phyloP scores from a whole-genome alignment of 1,140 invertebrate species.

The Cecropterus lyciades region DNA sequence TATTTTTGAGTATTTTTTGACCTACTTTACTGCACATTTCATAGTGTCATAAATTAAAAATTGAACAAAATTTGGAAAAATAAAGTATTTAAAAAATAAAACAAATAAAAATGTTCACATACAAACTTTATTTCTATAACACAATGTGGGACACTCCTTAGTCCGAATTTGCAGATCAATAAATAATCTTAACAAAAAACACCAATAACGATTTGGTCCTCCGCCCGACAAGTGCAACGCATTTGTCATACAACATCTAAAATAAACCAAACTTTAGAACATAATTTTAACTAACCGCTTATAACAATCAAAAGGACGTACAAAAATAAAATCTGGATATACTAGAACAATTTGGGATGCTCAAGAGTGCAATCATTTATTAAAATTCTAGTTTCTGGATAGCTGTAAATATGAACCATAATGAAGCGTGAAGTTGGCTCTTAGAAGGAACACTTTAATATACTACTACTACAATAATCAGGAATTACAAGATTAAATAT shows the following conservation, averaged over 20 bases:
- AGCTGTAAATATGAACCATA: too few species aligned
- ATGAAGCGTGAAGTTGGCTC: too few species aligned
- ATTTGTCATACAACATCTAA: constrained; percentile 17
- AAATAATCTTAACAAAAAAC: constrained; percentile 53
- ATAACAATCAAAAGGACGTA: constrained; percentile 28
- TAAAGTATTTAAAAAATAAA: constrained; percentile 23
- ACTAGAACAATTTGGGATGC: background rate
- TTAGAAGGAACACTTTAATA: too few species aligned
- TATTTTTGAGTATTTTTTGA: too few species aligned
- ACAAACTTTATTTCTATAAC: constrained; percentile 69
- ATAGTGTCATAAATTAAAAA: too few species aligned
- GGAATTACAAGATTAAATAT: too few species aligned
- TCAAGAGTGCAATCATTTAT: too few species aligned
- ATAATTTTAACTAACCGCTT: constrained; percentile 4
- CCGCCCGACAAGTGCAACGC: constrained; percentile 15
- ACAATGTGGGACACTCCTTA: constrained; percentile 41
- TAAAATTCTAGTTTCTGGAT: background rate
- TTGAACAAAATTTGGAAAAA: too few species aligned
- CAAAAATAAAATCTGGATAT: constrained; percentile 24
- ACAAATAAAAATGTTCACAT: constrained; percentile 43
- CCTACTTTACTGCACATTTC: too few species aligned
- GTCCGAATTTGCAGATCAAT: constrained; percentile 36
- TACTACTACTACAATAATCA: too few species aligned
- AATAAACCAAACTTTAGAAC: constrained; percentile 13
- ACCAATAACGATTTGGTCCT: constrained; percentile 45